Base-by-base conservation (phyloP, 2,797 vertebrate genomes). In the Euthynnus affinis region DNA sequence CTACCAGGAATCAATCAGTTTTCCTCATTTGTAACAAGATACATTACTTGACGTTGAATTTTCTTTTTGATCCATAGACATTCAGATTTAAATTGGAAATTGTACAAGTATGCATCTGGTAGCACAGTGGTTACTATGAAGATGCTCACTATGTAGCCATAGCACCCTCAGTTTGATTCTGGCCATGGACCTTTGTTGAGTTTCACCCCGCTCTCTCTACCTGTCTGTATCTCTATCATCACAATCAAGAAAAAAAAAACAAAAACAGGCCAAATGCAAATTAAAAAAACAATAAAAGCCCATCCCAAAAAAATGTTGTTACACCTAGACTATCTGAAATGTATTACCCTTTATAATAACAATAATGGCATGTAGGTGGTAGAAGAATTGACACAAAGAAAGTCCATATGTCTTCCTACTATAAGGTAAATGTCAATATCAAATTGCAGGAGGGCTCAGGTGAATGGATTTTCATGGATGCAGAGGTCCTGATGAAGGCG, bases 401-500 rank as follows among this genome's bases (percentile, higher is more conserved):
- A 17, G 40, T 37, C 6, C 0, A 20, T 3, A 71, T 56, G 13
- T 68, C 2, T 5, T 8, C 7, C 2, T 44, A 49, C 46, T 49
- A 3, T 49, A 9, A 40, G 1, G 10, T 74, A 15, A 34, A 74
- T 46, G 27, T 42, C 2, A 25, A 6, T 20, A 1, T 85, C 65
- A 88, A 27, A 48, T 65, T 85, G n/a, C 91, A 99, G 98, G 98
- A 99, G 87, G 98, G 98, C 29, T 96, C 96, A 7, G 98, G 98
- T 0, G 96, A 98, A 6, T 99, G 98, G 98, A 94, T 96, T 57
- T 96, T 95, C 0, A 85, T 99, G 87, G 96, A 99, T 74, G 94
- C 97, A 3, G 98, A 99, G 90, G 97, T 98, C 67, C 89, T 99
- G 82, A 99, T 98, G 97, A 98, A 98, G 90, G 96, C 96, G 0